These are phyloP conservation scores for Triplophysa rosa DNA, from an alignment of 2,113 vertebrate genomes.

Conservation along the genomic window DNA sequence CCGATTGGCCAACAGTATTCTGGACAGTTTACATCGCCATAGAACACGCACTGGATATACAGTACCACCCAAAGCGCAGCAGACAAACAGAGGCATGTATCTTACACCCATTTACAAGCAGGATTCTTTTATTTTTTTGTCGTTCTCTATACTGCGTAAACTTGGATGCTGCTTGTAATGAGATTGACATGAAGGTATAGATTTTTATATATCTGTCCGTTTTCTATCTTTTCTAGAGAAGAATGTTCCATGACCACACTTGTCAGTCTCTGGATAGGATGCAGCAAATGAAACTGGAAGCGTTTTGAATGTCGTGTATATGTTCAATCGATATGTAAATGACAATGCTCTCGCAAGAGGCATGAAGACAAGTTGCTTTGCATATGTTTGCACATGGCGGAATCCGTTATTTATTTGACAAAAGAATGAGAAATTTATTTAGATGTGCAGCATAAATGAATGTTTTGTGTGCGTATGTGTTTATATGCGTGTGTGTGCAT, in stretches of 20 bases:
- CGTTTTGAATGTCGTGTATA: slow-evolving; percentile 38
- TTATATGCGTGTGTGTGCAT: slow-evolving; percentile 9
- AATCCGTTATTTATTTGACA: slow-evolving; percentile 41
- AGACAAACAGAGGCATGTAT: slow-evolving; percentile 41
- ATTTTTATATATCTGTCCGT: neutral
- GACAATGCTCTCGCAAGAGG: neutral
- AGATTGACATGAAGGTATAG: too few species aligned
- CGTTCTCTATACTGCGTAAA: too few species aligned
- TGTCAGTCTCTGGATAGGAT: slow-evolving; percentile 30
- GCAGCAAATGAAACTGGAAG: slow-evolving; percentile 45
- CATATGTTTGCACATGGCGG: slow-evolving; percentile 50
- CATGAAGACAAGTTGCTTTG: slow-evolving; percentile 22
- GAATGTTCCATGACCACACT: slow-evolving; percentile 44
- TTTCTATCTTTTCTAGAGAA: slow-evolving; percentile 53
- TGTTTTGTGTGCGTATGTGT: neutral
- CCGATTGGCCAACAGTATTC: slow-evolving; percentile 85
- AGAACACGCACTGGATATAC: slow-evolving; percentile 84
- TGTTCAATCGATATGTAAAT: slow-evolving; percentile 45
- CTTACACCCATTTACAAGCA: neutral
- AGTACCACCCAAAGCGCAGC: slow-evolving; percentile 35
- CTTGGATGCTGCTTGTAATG: too few species aligned
- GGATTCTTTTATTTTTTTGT: too few species aligned
- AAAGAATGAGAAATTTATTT: neutral
- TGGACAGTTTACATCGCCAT: slow-evolving; percentile 92
- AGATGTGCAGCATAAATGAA: neutral